These are phyloP conservation scores for Urocyon cinereoargenteus DNA, from an alignment of 2,797 vertebrate genomes.

Conservation along the genomic window DNA sequence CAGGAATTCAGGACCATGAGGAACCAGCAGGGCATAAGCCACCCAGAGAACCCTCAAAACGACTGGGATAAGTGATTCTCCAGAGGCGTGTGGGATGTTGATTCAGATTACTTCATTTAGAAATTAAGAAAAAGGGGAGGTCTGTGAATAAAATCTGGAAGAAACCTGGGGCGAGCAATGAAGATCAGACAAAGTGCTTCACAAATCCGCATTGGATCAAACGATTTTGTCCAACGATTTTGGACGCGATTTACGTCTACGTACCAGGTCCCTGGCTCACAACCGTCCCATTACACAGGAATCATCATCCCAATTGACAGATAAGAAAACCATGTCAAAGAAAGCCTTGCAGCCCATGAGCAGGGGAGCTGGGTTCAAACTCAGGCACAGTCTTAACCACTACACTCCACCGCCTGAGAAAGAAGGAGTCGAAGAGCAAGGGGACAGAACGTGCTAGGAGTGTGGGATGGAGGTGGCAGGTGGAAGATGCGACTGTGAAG, in stretches of 20 bases:
- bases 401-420: background rate
- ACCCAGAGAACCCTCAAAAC: background rate
- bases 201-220: background rate
- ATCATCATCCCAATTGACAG: background rate
- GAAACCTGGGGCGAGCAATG: background rate
- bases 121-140: background rate
- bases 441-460: background rate
- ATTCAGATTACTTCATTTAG: background rate
- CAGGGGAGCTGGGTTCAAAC: background rate
- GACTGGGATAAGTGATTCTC: background rate
- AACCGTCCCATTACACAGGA: background rate
- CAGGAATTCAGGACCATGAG: background rate
- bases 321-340: background rate
- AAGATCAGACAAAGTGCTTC: background rate
- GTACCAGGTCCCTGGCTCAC: background rate
- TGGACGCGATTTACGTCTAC: accelerated
- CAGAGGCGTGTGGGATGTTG: background rate
- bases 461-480: background rate
- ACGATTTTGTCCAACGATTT: background rate
- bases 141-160: background rate
- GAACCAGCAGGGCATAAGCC: background rate
- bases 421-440: background rate
- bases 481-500: background rate
- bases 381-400: background rate
- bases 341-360: background rate